Percentiles rank a stretch among this genome's conserved stretches.
Conservation (phyloP, 2,113 vertebrate species). For the Toxotes jaculatrix region DNA sequence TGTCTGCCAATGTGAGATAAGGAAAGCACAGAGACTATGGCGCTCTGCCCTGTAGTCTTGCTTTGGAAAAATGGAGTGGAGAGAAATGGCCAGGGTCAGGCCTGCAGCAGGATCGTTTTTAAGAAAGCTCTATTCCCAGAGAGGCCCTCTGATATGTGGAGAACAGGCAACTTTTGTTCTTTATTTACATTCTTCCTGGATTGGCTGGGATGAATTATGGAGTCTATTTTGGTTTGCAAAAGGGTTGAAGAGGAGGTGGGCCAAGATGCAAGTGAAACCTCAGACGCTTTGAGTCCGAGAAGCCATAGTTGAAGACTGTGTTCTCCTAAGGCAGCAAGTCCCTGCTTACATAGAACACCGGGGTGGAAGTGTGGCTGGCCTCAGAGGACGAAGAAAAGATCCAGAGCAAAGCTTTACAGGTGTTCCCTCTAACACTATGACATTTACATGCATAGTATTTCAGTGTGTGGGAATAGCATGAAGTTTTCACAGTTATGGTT, state of each 20-base stretch:
- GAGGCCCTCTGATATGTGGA: slow-evolving; percentile 69
- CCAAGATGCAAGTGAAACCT: slow-evolving; percentile 79
- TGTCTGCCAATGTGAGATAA: slow-evolving; percentile 79
- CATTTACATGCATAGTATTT: slow-evolving; percentile 16
- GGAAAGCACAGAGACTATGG: slow-evolving; percentile 54
- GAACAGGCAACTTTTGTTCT: slow-evolving; percentile 81
- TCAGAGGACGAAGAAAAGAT: slow-evolving; percentile 28
- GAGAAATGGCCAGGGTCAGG: slow-evolving; percentile 62
- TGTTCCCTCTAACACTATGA: slow-evolving; percentile 30
- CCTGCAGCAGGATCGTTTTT: slow-evolving; percentile 71
- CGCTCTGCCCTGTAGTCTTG: slow-evolving; percentile 56
- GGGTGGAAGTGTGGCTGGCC: slow-evolving; percentile 47
- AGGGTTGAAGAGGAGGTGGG: slow-evolving; percentile 72
- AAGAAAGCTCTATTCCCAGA: slow-evolving; percentile 61
- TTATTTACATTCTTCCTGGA: slow-evolving; percentile 81
- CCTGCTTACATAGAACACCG: slow-evolving; percentile 50
- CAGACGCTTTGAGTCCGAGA: slow-evolving; percentile 64
- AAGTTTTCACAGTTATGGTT: slow-evolving; percentile 2
- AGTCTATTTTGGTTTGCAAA: slow-evolving; percentile 74
- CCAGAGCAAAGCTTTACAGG: slow-evolving; percentile 52
- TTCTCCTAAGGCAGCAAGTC: slow-evolving; percentile 66
- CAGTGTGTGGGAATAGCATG: slow-evolving; percentile 1
- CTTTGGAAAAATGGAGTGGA: slow-evolving; percentile 66
- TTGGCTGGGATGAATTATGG: slow-evolving; percentile 76
- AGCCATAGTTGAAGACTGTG: slow-evolving; percentile 61